A percentile compares a stretch with the other conserved stretches of the same genome.
These are phyloP conservation scores for Mantis religiosa DNA, from an alignment of 2,888 invertebrate species.

Conservation along the genomic window DNA sequence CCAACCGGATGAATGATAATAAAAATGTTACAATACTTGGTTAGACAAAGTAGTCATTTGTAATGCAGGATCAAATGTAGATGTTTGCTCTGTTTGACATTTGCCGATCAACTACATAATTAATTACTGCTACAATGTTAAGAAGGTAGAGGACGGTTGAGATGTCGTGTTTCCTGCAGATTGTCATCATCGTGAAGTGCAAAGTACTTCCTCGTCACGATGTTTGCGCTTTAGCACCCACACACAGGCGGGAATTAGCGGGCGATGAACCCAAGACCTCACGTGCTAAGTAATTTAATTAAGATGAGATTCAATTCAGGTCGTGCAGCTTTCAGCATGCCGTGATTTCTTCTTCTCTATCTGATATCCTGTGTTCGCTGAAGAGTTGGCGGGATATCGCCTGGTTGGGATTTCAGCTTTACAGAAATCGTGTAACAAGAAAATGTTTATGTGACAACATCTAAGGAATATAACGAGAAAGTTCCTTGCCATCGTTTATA, in stretches of 20 bases:
- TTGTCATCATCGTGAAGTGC: background rate
- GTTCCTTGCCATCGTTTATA: too few relatives aligned
- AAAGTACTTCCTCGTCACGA: background rate
- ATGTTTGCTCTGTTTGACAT: too few relatives aligned
- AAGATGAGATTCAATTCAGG: background rate
- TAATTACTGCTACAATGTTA: background rate
- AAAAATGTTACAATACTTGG: too few relatives aligned
- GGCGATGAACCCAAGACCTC: background rate
- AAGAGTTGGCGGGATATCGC: background rate
- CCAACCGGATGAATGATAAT: too few relatives aligned
- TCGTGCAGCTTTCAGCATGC: background rate
- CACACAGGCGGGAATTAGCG: background rate
- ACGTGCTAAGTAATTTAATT: background rate
- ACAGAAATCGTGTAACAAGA: background rate
- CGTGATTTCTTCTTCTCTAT: background rate
- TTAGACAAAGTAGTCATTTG: too few relatives aligned
- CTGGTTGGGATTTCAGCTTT: background rate
- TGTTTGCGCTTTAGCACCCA: background rate
- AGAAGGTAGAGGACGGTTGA: background rate
- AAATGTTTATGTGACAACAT: too few relatives aligned
- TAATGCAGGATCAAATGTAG: too few relatives aligned
- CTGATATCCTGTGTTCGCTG: background rate
- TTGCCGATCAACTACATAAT: too few relatives aligned
- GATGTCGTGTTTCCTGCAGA: background rate
- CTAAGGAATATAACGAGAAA: too few relatives aligned